phyloP scores from a whole-genome alignment of 2,888 invertebrate species.

The Pseudococcus viburni region DNA sequence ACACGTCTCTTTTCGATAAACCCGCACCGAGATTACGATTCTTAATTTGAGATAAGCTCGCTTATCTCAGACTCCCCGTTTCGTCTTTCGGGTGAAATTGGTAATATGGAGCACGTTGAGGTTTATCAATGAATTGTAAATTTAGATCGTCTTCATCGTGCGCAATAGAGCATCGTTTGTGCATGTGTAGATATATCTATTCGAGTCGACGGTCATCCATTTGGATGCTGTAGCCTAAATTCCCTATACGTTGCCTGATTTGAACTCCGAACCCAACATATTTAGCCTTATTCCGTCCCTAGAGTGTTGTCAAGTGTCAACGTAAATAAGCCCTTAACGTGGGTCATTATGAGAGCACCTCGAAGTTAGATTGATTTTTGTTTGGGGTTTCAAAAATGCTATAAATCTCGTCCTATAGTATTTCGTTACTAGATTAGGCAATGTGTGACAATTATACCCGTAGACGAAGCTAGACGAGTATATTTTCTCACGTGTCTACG shows the following conservation, averaged over 20 bases:
- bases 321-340: not conserved
- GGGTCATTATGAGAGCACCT: not conserved
- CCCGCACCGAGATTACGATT: constrained; percentile 36
- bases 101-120: not conserved
- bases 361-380: not conserved
- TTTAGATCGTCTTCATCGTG: not conserved
- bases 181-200: too few species aligned
- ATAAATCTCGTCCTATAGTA: not conserved
- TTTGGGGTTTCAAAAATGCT: not conserved
- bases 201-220: too few species aligned
- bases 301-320: not conserved
- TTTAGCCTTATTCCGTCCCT: not conserved
- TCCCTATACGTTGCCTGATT: too few species aligned
- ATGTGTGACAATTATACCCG: not conserved
- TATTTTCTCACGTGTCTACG: not conserved
- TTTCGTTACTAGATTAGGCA: constrained; percentile 3
- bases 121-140: constrained; percentile 32
- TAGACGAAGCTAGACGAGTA: not conserved
- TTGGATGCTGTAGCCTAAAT: too few species aligned
- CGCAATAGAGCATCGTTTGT: too few species aligned
- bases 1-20: not conserved
- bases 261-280: not conserved
- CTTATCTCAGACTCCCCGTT: not conserved
- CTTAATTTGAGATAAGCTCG: constrained; percentile 13
- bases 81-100: not conserved